A percentile compares a stretch with the other conserved stretches of the same genome.
phyloP scores from a whole-genome alignment of 2,888 invertebrate species.

The Tachystola acroxantha region DNA sequence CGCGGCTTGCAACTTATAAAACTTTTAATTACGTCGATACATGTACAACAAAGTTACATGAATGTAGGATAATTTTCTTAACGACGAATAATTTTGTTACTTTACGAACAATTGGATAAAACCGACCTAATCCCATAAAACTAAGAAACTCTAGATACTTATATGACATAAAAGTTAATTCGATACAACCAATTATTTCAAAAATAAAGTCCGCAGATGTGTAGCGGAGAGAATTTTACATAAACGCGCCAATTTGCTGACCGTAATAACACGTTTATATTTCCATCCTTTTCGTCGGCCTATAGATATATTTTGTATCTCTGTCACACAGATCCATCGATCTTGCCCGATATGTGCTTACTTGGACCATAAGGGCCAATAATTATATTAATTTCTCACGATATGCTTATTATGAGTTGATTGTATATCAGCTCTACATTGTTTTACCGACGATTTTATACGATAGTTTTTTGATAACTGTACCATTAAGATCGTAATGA shows the following conservation, averaged over 20 bases:
- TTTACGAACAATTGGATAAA: constrained; percentile 12
- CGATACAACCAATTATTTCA: constrained; percentile 25
- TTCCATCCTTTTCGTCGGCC: constrained; percentile 27
- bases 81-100: constrained; percentile 11
- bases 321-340: constrained; percentile 33
- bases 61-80: constrained; percentile 13
- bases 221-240: constrained; percentile 46
- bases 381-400: constrained; percentile 60
- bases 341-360: constrained; percentile 28
- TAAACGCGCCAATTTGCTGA: constrained; percentile 57
- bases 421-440: constrained; percentile 34
- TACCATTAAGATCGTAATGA: constrained; percentile 15
- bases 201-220: constrained; percentile 39
- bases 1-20: not conserved
- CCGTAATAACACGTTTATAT: constrained; percentile 48
- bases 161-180: constrained; percentile 38
- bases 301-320: constrained; percentile 21
- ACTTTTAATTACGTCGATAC: not conserved
- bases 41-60: not conserved
- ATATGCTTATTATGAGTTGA: constrained; percentile 52
- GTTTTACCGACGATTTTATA: constrained; percentile 27
- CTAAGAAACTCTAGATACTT: constrained; percentile 19
- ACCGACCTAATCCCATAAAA: constrained; percentile 14
- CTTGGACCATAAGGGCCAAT: constrained; percentile 42
- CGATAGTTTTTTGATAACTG: constrained; percentile 21